phyloP scores from a whole-genome alignment of 2,113 vertebrate species.

The Brachyhypopomus gauderio region DNA sequence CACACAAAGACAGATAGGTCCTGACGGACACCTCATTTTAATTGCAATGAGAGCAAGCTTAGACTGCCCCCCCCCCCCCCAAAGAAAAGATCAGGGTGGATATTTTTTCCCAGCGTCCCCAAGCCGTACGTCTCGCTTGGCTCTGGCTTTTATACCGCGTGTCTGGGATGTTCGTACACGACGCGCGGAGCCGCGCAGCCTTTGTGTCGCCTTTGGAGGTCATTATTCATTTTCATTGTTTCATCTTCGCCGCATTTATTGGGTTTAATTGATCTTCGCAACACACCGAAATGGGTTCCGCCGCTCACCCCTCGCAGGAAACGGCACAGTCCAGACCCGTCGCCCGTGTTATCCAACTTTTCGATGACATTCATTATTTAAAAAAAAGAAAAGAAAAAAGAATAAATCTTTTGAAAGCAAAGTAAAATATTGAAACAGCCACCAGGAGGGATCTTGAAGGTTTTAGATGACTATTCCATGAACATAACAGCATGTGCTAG shows the following conservation, averaged over 20 bases:
- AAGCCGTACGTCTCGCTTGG: neutral
- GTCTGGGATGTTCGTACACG: constrained; percentile 37
- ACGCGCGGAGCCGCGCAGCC: constrained; percentile 18
- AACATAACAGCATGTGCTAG: neutral
- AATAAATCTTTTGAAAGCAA: neutral
- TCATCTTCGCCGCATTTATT: constrained; percentile 40
- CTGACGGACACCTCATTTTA: constrained; percentile 97
- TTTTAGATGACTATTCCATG: neutral
- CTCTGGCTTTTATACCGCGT: constrained; percentile 15
- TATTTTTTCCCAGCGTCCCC: constrained; percentile 20
- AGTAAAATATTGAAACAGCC: neutral
- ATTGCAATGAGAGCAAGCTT: constrained; percentile 89
- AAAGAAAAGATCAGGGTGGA: constrained; percentile 24
- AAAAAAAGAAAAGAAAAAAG: neutral
- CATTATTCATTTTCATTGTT: constrained; percentile 48
- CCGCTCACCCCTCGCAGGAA: constrained; percentile 15
- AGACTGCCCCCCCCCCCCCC: constrained; percentile 50
- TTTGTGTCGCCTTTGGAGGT: constrained; percentile 38
- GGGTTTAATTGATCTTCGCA: constrained; percentile 48
- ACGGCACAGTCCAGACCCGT: neutral
- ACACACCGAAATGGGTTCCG: constrained; percentile 20
- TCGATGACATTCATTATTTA: constrained; percentile 28
- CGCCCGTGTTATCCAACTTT: neutral
- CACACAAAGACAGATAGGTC: constrained; percentile 92
- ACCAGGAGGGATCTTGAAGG: neutral